These are phyloP conservation scores for Diarsia rubi DNA, from an alignment of 2,888 invertebrate species.

Conservation along the genomic window DNA sequence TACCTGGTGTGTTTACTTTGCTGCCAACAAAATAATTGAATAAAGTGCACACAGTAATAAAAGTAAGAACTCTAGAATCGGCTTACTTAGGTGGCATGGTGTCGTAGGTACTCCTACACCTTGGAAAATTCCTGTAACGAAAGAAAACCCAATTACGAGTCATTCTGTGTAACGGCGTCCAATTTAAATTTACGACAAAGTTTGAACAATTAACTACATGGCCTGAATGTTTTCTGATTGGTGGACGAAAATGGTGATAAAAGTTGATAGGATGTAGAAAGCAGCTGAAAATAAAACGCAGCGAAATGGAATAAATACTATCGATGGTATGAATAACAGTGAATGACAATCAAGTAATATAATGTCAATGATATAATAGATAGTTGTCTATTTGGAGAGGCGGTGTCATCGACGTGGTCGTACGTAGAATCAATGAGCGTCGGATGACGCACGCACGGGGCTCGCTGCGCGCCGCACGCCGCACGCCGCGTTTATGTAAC, in stretches of 20 bases:
- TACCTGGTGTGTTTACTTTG: constrained; percentile 39
- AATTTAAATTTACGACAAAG: constrained; percentile 62
- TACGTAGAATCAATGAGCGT: constrained; percentile 56
- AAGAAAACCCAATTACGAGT: constrained; percentile 79
- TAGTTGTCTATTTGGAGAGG: constrained; percentile 35
- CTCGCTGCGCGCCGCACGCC: constrained; percentile 9
- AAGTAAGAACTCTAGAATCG: constrained; percentile 64
- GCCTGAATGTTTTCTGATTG: constrained; percentile 30
- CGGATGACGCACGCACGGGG: constrained; percentile 67
- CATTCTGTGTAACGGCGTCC: constrained; percentile 52
- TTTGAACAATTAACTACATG: constrained; percentile 51
- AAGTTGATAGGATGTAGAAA: constrained; percentile 17
- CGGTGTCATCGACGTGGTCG: constrained; percentile 49
- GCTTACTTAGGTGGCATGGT: constrained; percentile 90
- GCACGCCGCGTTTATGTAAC: constrained; percentile 60
- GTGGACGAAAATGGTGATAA: constrained; percentile 29
- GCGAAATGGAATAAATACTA: constrained; percentile 29
- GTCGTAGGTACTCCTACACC: constrained; percentile 81
- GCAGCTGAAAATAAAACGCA: constrained; percentile 17
- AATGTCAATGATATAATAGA: constrained; percentile 41
- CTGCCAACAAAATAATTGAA: constrained; percentile 49
- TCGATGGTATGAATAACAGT: constrained; percentile 20
- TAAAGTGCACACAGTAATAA: constrained; percentile 50
- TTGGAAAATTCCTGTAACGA: constrained; percentile 87
- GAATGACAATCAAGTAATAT: constrained; percentile 22